Evolutionary conservation across 2,113 vertebrate species (phyloP), one percentile per base, ranked within the genome.

Genomic region (Tylochromis polylepis): DNA sequence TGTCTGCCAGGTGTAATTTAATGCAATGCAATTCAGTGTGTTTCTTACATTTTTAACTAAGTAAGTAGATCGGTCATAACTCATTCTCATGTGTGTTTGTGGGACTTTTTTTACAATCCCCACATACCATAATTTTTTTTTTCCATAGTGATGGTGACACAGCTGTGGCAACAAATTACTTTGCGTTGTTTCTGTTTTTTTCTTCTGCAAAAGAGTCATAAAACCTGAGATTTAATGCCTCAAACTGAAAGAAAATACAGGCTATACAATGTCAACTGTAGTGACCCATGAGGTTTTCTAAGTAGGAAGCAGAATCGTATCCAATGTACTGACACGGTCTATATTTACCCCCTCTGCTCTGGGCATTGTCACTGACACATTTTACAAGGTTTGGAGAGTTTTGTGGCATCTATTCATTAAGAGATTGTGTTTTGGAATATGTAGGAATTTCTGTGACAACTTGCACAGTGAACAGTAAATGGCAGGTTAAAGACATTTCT

Each of bases 41-140:
- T 85, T 91, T 89, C 85, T 86, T 15, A 57, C 36, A 89, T 87
- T 82, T 88, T 43, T 57, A 81, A 85, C 22, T 51, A 57, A 85
- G n/a, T 77, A 27, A 38, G 46, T 29, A 77, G 55, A 85, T 36
- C 5, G 11, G 51, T 79, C 75, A 57, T 81, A 81, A 82, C 43
- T 81, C 77, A 86, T 22, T 49, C 27, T 43, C 6, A 49, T 22
- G 29, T 62, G 51, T 59, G 20, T 18, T n/a, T 56, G 3, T 43
- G 11, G 4, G 11, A 46, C 49, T 22, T 24, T 7, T 57, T 18
- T 51, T 46, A 18, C 49, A 49, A 77, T n/a, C 27, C 11, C 72
- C 18, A 53, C 6, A 77, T 53, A 34, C 46, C 27, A 31, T 53
- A 34, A 8, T n/a, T n/a, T 34, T 29, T 55, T 72, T 77, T 77